phyloP scores from a whole-genome alignment of 2,113 vertebrate genomes.

The Malurus cyaneus region DNA sequence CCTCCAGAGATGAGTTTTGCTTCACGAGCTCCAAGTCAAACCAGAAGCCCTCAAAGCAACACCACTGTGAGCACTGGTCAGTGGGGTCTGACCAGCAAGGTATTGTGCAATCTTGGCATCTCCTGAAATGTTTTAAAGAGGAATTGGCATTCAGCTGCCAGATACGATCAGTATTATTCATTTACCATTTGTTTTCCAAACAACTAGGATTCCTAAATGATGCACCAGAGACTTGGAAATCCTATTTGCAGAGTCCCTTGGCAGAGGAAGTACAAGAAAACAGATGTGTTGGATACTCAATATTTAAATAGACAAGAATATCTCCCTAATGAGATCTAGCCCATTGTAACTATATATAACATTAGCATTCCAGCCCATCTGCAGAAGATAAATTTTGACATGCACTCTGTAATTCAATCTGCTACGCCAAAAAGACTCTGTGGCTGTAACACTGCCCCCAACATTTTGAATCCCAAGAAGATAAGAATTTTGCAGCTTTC shows the following conservation, averaged over 20 bases:
- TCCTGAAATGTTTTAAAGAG: no score
- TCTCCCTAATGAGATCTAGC: conserved; percentile 15
- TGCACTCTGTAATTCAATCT: background rate
- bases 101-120: background rate
- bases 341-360: background rate
- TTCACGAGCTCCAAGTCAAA: background rate
- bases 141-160: background rate
- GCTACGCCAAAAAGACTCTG: background rate
- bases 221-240: conserved; percentile 31
- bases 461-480: background rate
- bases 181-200: conserved; percentile 19
- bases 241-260: conserved; percentile 10
- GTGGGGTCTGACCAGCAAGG: background rate
- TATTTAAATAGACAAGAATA: conserved; percentile 21
- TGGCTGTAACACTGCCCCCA: background rate
- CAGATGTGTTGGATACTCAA: conserved; percentile 16
- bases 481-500: background rate
- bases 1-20: background rate
- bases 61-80: background rate
- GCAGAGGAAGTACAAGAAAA: conserved; percentile 19
- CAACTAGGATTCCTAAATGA: background rate
- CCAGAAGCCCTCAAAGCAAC: background rate
- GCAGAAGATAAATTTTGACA: background rate
- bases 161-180: background rate
- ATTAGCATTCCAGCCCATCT: background rate